These are phyloP conservation scores for Acronicta leporina DNA, from an alignment of 2,888 invertebrate genomes.

Conservation along the genomic window DNA sequence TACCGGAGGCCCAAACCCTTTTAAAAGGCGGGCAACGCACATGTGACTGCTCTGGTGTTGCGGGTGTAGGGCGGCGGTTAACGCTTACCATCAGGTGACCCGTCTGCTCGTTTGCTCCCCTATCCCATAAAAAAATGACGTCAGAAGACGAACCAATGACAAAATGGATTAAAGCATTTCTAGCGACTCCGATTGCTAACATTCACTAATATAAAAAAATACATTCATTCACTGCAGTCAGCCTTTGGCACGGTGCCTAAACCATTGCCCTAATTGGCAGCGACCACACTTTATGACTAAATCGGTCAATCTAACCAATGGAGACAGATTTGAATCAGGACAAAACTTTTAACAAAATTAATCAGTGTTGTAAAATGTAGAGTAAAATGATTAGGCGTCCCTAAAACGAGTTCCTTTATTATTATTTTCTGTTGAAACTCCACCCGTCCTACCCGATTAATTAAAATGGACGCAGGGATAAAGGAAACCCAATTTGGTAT, in stretches of 20 bases:
- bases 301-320: constrained; percentile 31
- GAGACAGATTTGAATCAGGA: constrained; percentile 5
- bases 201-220: constrained; percentile 24
- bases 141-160: neutral
- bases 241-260: constrained; percentile 49
- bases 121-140: neutral
- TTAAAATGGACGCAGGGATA: constrained; percentile 17
- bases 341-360: constrained; percentile 13
- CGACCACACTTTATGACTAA: constrained; percentile 2
- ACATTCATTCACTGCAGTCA: constrained; percentile 23
- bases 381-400: constrained; percentile 8
- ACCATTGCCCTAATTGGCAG: constrained; percentile 42
- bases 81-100: too few species aligned
- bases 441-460: constrained; percentile 8
- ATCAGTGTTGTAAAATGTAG: constrained; percentile 15
- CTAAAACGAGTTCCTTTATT: constrained; percentile 20
- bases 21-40: too few species aligned
- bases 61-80: too few species aligned
- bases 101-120: too few species aligned
- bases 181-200: constrained; percentile 9
- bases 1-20: too few species aligned
- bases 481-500: constrained; percentile 23
- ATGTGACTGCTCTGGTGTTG: too few species aligned
- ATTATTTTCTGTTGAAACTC: neutral
- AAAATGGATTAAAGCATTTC: constrained; percentile 18